Evolutionary conservation across 2,888 invertebrate species (phyloP).

Genomic region (Cheilosia grossa): DNA sequence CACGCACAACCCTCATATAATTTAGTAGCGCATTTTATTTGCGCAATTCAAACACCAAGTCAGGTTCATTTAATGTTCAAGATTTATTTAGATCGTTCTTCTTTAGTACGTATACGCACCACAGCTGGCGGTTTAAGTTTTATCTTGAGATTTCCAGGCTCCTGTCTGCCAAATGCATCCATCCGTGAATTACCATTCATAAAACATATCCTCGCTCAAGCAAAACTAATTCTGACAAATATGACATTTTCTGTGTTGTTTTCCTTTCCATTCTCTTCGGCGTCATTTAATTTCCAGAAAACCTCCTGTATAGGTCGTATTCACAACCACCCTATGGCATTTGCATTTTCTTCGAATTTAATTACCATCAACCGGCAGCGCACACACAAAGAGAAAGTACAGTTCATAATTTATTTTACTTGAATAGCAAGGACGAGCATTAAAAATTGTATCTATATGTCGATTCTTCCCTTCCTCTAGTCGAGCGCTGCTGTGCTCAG

Average conservation of each 20-base stretch:
- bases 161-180: neutral
- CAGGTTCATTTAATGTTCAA: neutral
- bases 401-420: conserved; percentile 54
- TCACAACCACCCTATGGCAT: conserved; percentile 13
- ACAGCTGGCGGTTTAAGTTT: neutral
- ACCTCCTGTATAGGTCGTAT: neutral
- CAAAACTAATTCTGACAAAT: conserved; percentile 8
- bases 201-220: conserved; percentile 35
- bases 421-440: conserved; percentile 3
- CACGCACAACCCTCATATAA: too few relatives aligned
- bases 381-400: conserved; percentile 31
- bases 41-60: neutral
- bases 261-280: conserved; percentile 38
- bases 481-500: neutral
- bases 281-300: conserved; percentile 46
- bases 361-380: conserved; percentile 47
- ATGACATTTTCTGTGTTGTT: conserved; percentile 25
- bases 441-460: conserved; percentile 36
- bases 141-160: neutral
- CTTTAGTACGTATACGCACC: conserved; percentile 4
- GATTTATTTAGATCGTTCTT: neutral
- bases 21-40: neutral
- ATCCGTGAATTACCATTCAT: conserved; percentile 30
- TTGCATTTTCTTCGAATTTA: conserved; percentile 63
- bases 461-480: conserved; percentile 41